These are phyloP conservation scores for Sebastes paucispinis DNA, from an alignment of 2,797 vertebrate genomes.

Conservation along the genomic window DNA sequence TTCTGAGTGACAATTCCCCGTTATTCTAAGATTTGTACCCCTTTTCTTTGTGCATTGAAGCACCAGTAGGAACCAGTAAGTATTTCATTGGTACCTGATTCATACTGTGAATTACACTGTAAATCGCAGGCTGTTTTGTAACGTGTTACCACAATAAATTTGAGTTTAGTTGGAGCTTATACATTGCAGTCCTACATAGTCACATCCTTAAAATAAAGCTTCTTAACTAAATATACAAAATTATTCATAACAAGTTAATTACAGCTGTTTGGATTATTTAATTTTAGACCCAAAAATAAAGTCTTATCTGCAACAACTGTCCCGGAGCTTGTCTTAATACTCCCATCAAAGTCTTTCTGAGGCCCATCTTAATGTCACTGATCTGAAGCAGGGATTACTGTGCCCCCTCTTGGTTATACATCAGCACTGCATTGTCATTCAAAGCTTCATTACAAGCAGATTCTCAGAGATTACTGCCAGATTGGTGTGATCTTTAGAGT, in stretches of 20 bases:
- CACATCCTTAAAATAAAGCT: background rate
- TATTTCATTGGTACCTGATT: background rate
- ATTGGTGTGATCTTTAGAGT: conserved; percentile 19
- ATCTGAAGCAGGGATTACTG: conserved; percentile 60
- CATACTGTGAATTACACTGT: background rate
- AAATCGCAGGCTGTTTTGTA: background rate
- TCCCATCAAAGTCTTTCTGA: background rate
- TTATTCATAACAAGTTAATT: background rate
- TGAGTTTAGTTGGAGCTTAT: background rate
- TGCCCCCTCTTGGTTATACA: conserved; percentile 70
- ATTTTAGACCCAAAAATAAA: background rate
- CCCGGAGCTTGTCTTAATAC: background rate
- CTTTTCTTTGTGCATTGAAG: background rate
- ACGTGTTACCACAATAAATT: background rate
- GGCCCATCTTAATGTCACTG: background rate
- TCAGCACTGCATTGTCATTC: conserved; percentile 43
- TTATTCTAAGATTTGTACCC: too few relatives aligned
- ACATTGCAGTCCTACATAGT: background rate
- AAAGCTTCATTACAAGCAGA: conserved; percentile 16
- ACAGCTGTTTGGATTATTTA: background rate
- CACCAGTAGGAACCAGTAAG: background rate
- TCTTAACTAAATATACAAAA: background rate
- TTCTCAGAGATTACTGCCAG: conserved; percentile 1
- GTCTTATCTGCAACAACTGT: background rate
- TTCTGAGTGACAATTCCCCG: background rate